Evolutionary conservation across 2,797 vertebrate species (phyloP).

Genomic region (Chloroceryle amazona): DNA sequence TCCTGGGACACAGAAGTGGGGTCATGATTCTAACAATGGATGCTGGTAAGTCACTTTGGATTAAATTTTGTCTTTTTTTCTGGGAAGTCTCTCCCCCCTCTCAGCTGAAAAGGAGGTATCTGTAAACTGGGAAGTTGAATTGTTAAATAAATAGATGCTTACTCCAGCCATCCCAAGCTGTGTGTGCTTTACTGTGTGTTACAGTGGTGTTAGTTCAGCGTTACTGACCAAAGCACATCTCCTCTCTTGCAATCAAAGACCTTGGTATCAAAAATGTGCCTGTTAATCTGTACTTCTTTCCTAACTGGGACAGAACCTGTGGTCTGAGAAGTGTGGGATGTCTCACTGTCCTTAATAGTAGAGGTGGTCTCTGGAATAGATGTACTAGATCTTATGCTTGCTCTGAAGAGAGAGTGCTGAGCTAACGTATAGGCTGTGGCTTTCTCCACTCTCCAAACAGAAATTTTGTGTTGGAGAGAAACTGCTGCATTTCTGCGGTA

Average conservation of each 20-base stretch:
- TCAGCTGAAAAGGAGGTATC: not conserved
- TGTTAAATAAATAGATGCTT: not conserved
- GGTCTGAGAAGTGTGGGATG: not conserved
- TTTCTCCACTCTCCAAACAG: not conserved
- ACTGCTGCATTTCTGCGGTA: not conserved
- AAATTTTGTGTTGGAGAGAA: not conserved
- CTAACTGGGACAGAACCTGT: not conserved
- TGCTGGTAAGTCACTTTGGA: constrained; percentile 61
- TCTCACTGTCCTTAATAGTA: not conserved
- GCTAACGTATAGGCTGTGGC: not conserved
- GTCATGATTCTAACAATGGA: constrained; percentile 79
- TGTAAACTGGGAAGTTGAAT: not conserved
- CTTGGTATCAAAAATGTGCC: not conserved
- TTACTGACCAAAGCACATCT: not conserved
- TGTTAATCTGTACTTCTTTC: not conserved
- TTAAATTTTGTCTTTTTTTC: not conserved
- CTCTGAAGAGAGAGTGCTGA: not conserved
- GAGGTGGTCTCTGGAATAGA: not conserved
- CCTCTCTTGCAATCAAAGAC: not conserved
- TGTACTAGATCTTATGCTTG: not conserved
- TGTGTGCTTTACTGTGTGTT: not conserved
- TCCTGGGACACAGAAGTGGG: constrained; percentile 59
- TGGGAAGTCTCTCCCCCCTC: not conserved
- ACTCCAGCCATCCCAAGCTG: not conserved
- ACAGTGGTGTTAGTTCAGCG: not conserved